These are phyloP conservation scores for Tholera decimalis DNA, from an alignment of 2,888 invertebrate genomes.

Conservation along the genomic window DNA sequence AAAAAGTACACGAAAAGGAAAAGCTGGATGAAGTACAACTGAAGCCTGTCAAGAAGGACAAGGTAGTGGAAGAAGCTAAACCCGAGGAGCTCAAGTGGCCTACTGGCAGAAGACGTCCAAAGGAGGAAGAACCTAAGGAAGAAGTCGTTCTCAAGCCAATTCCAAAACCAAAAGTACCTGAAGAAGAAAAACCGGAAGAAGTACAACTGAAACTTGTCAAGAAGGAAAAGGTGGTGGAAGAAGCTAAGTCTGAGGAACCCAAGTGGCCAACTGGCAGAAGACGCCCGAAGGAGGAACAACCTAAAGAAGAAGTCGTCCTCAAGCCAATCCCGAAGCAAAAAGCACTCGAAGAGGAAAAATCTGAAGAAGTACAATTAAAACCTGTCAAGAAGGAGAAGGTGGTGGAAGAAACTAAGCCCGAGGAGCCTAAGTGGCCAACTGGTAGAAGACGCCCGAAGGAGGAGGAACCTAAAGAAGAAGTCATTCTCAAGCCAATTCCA, in stretches of 20 bases:
- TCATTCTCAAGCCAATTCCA: conserved; percentile 8
- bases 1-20: not conserved
- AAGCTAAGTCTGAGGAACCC: conserved; percentile 11
- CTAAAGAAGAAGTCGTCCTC: not conserved
- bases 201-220: not conserved
- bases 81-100: conserved; percentile 21
- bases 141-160: conserved; percentile 2
- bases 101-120: conserved; percentile 5
- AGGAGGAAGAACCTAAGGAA: conserved; percentile 1
- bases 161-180: not conserved
- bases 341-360: not conserved
- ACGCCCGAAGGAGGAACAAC: not conserved
- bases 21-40: conserved; percentile 9
- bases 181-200: not conserved
- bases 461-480: conserved; percentile 20
- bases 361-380: conserved; percentile 14
- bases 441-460: conserved; percentile 13
- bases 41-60: conserved; percentile 17
- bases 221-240: not conserved
- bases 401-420: conserved; percentile 11
- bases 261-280: not conserved
- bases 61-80: conserved; percentile 10
- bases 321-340: not conserved
- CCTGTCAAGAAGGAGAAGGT: conserved; percentile 15
- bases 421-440: conserved; percentile 22